phyloP scores from a whole-genome alignment of 2,888 invertebrate species.

The Ptilodon capucinus region DNA sequence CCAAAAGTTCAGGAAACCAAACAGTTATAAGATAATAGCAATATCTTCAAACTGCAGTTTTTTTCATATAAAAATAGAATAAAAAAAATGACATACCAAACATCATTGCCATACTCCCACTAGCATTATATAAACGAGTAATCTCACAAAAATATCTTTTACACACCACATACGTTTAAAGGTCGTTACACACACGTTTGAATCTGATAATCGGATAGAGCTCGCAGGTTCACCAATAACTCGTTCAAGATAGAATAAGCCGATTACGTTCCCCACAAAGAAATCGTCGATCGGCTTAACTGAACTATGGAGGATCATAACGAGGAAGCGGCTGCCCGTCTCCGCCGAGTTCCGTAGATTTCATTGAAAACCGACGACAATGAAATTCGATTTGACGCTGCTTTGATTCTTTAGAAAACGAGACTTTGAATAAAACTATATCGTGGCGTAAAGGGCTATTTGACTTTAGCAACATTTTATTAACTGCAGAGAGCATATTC shows the following conservation, averaged over 20 bases:
- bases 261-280: conserved; percentile 53
- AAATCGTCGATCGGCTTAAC: conserved; percentile 51
- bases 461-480: no score
- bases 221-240: conserved; percentile 45
- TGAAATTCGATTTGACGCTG: conserved; percentile 18
- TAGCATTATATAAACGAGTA: background rate
- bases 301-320: conserved; percentile 40
- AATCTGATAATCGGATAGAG: conserved; percentile 32
- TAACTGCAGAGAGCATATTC: no score
- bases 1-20: no score
- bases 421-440: background rate
- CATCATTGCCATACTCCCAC: background rate
- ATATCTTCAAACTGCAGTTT: no score
- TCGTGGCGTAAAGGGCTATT: no score
- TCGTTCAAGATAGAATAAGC: conserved; percentile 53
- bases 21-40: no score
- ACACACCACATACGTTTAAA: conserved; percentile 10
- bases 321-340: conserved; percentile 18
- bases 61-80: no score
- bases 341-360: conserved; percentile 12
- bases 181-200: conserved; percentile 15
- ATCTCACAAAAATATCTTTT: background rate
- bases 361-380: conserved; percentile 23
- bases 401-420: conserved; percentile 2
- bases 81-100: background rate